Evolutionary conservation across 2,113 vertebrate genomes (phyloP).

Genomic region (Ascaphus truei): DNA sequence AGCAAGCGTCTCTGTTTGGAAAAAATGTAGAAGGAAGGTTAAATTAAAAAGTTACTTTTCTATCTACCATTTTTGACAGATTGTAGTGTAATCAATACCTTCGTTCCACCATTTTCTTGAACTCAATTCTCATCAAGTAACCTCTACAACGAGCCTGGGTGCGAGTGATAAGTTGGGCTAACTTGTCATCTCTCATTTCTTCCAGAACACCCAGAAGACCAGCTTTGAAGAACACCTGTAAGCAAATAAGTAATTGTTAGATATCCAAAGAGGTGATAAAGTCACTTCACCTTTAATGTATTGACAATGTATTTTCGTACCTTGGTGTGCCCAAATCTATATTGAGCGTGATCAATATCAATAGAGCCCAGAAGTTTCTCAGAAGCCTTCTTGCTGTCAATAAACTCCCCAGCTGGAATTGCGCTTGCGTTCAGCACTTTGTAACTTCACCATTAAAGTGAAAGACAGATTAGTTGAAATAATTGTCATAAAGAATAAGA

Average conservation of each 20-base stretch:
- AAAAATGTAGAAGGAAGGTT: neutral
- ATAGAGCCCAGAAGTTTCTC: slow-evolving; percentile 79
- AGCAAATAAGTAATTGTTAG: neutral
- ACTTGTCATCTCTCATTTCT: slow-evolving; percentile 89
- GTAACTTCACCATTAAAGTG: slow-evolving; percentile 60
- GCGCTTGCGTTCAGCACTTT: slow-evolving; percentile 77
- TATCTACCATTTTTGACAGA: too few relatives aligned
- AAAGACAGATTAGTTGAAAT: too few relatives aligned
- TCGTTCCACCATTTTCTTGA: slow-evolving; percentile 81
- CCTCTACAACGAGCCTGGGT: slow-evolving; percentile 83
- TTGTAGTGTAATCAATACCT: too few relatives aligned
- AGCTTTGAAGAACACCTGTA: slow-evolving; percentile 91
- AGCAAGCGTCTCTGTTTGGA: slow-evolving; percentile 72
- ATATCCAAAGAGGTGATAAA: neutral
- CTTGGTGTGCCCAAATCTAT: slow-evolving; percentile 80
- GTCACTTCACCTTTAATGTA: too few relatives aligned
- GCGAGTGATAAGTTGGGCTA: slow-evolving; percentile 83
- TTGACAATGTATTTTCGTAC: too few relatives aligned
- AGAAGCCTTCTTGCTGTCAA: slow-evolving; percentile 70
- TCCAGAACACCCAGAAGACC: slow-evolving; percentile 83
- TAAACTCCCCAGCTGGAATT: slow-evolving; percentile 75
- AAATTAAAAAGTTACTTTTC: neutral
- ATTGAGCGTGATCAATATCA: slow-evolving; percentile 74
- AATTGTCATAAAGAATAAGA: too few relatives aligned
- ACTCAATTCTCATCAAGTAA: slow-evolving; percentile 77